These are phyloP conservation scores for Labrus mixtus DNA, from an alignment of 2,113 vertebrate genomes.

Conservation along the genomic window DNA sequence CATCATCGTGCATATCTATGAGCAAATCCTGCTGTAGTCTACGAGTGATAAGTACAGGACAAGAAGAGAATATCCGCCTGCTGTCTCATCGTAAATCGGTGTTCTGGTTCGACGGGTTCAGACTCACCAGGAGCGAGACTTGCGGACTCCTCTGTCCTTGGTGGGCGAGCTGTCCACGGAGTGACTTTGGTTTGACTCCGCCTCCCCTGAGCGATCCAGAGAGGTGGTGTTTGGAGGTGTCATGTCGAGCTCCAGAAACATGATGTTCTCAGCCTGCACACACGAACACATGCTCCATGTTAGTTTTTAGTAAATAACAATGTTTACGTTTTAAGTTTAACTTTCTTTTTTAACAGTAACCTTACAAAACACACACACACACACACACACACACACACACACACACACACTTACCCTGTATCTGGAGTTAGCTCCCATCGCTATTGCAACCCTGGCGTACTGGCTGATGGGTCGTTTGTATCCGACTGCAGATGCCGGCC, in stretches of 20 bases:
- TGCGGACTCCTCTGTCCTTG: conserved; percentile 88
- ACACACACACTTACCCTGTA: conserved; percentile 87
- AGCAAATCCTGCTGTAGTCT: no score
- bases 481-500: conserved; percentile 92
- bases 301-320: no score
- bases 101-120: neutral
- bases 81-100: neutral
- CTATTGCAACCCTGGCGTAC: conserved; percentile 93
- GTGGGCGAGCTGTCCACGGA: conserved; percentile 85
- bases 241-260: conserved; percentile 95
- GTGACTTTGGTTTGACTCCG: conserved; percentile 86
- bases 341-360: no score
- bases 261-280: conserved; percentile 94
- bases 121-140: conserved; percentile 92
- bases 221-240: conserved; percentile 90
- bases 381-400: conserved; percentile 1
- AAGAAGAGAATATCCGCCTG: neutral
- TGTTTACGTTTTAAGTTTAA: no score
- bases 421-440: conserved; percentile 91
- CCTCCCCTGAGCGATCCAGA: conserved; percentile 84
- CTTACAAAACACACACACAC: neutral
- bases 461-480: conserved; percentile 98
- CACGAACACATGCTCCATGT: neutral
- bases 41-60: neutral
- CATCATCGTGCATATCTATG: no score